Percentiles rank a stretch among this genome's conserved stretches.
phyloP scores from a whole-genome alignment of 2,888 invertebrate species.

The Exocentrus adspersus region DNA sequence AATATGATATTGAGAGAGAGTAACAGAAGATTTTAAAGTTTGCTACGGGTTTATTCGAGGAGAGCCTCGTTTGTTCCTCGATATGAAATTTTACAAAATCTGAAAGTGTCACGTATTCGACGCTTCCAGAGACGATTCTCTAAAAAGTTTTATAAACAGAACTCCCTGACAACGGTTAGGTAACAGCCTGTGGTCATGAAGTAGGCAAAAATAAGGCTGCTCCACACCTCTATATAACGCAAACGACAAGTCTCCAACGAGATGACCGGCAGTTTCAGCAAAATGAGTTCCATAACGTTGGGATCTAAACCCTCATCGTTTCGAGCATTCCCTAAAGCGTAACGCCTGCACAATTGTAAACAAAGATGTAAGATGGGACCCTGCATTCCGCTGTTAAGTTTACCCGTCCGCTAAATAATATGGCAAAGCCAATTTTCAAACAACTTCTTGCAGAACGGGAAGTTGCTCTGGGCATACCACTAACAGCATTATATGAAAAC shows the following conservation, averaged over 20 bases:
- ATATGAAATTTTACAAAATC: too few relatives aligned
- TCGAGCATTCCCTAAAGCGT: constrained; percentile 13
- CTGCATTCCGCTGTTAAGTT: constrained; percentile 12
- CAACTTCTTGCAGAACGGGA: not conserved
- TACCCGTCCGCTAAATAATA: constrained; percentile 11
- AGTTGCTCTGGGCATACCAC: not conserved
- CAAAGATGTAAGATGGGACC: constrained; percentile 14
- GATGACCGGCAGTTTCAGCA: constrained; percentile 58
- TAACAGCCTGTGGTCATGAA: constrained; percentile 24
- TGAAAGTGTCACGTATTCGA: too few relatives aligned
- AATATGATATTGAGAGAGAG: too few relatives aligned
- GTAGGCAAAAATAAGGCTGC: constrained; percentile 51
- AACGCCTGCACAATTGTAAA: constrained; percentile 6
- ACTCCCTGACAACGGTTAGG: not conserved
- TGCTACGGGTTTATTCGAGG: too few relatives aligned
- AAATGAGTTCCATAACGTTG: constrained; percentile 60
- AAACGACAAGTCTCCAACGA: constrained; percentile 56
- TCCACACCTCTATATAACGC: constrained; percentile 49
- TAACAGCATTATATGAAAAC: too few relatives aligned
- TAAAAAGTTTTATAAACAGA: not conserved
- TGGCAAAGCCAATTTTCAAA: constrained; percentile 6
- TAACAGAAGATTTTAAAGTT: too few relatives aligned
- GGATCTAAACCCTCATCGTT: constrained; percentile 55
- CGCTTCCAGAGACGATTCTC: too few relatives aligned
- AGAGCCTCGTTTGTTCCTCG: too few relatives aligned